Evolutionary conservation across 1,140 invertebrate species (phyloP), one percentile per base, ranked within the genome.

Genomic region (Macrobrachium rosenbergii): DNA sequence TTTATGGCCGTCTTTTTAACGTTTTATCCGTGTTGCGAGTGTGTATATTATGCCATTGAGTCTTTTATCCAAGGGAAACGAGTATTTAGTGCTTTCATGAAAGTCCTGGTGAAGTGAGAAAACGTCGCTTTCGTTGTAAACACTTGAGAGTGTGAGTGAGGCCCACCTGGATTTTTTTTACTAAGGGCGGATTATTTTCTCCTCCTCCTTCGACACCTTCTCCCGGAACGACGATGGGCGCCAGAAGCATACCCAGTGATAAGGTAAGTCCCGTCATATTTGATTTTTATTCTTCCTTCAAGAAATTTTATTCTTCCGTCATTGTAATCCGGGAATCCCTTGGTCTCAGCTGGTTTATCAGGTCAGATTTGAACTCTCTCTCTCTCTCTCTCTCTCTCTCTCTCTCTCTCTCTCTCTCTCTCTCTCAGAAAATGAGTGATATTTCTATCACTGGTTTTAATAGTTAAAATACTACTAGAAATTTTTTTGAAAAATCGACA

Each of bases 331-430:
- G 14, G 21, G 5, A 5, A 16, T 69, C 19, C 28, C n/a, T 69
- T 21, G 21, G 21, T 23, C 19, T 69, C 67, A 12, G 2, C 28
- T 23, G 52, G 52, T 52, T 52, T 52, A 52, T 52, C 52, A 52
- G 52, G 52, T 52, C 52, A 52, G 52, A 52, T 52, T 52, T 52
- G 52, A 52, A 52, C 2, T 5, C 8, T 67, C 67, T 69, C n/a
- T 69, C 67, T 12, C 2, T 69, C 67, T 81, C 52, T 58, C 43
- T 59, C 79, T 77, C 43, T 87, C 84, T 69, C 79, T 87, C 5
- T 60, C 79, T 16, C 45, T 64, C 43, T 81, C 69, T 21, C 77
- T 78, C 60, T 80, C 72, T 73, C 64, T 78, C 19, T 76, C 85
- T n/a, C 85, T 64, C 77, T n/a, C n/a, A n/a, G n/a, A n/a, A 37